phyloP scores from a whole-genome alignment of 30 jellyfish, hydroid and myxozoan genomes.

The Mastigias papua region DNA sequence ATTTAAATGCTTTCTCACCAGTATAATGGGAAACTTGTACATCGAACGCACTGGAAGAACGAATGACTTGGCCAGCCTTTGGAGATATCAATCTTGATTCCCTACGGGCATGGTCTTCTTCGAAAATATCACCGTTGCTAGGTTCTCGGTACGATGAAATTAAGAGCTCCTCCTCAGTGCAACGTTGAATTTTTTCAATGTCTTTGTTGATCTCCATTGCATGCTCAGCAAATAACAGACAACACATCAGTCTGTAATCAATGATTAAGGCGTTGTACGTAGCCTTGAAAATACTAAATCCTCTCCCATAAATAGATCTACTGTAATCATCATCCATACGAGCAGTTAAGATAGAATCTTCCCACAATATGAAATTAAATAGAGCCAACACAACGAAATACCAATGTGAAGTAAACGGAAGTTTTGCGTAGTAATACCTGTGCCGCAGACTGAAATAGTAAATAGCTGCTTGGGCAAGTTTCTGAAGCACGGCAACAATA shows the following conservation, averaged over 20 bases:
- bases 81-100: not conserved
- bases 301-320: constrained; percentile 32
- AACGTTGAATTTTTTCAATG: not conserved
- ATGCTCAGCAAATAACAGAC: constrained; percentile 51
- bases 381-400: constrained; percentile 33
- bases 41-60: not conserved
- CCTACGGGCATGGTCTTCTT: not conserved
- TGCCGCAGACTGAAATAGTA: constrained; percentile 56
- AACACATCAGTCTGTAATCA: constrained; percentile 55
- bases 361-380: constrained; percentile 52
- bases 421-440: constrained; percentile 10
- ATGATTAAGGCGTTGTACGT: constrained; percentile 58
- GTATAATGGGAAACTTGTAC: constrained; percentile 16
- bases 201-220: constrained; percentile 48
- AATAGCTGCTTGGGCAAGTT: constrained; percentile 53
- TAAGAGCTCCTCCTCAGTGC: not conserved
- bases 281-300: constrained; percentile 50
- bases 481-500: constrained; percentile 27
- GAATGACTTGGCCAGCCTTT: constrained; percentile 1
- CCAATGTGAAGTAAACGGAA: constrained; percentile 41
- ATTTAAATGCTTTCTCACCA: not conserved
- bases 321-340: constrained; percentile 17
- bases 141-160: not conserved
- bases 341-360: constrained; percentile 48
- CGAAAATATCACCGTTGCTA: not conserved